Evolutionary conservation across 23 tunicate genomes (phyloP).

Genomic region (Halocynthia aurantium): DNA sequence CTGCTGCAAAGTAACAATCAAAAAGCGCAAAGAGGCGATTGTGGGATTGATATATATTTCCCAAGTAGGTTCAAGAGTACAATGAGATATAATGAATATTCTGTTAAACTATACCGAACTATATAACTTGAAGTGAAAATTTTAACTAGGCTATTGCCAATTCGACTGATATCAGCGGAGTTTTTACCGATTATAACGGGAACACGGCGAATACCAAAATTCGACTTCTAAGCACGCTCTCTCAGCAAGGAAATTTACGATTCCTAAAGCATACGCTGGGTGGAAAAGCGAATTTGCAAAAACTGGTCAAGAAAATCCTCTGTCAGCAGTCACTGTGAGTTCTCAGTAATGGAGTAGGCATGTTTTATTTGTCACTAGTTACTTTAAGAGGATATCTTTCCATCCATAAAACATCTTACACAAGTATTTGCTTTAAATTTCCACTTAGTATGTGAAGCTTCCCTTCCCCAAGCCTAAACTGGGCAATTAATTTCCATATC

Average conservation of each 20-base stretch:
- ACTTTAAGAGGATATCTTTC: too few species aligned
- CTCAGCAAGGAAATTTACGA: background rate
- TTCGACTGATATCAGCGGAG: background rate
- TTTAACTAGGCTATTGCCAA: background rate
- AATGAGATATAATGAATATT: too few species aligned
- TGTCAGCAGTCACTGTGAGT: background rate
- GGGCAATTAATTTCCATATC: background rate
- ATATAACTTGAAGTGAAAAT: too few species aligned
- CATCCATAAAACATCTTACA: too few species aligned
- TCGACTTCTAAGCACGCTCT: constrained; percentile 2
- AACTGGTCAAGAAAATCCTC: background rate
- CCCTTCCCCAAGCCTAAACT: background rate
- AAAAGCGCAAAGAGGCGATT: too few species aligned
- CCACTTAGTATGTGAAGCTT: too few species aligned
- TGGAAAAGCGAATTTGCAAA: background rate
- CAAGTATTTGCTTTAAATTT: too few species aligned
- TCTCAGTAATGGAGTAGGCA: too few species aligned
- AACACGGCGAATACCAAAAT: background rate
- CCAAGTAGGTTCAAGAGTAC: too few species aligned
- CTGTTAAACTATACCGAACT: background rate
- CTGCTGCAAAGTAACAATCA: too few species aligned
- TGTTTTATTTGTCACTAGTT: too few species aligned
- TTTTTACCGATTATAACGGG: background rate
- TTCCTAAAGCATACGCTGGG: background rate
- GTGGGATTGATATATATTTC: too few species aligned